These are phyloP conservation scores for Amazona guildingii DNA, from an alignment of 2,113 vertebrate species.

Conservation along the genomic window DNA sequence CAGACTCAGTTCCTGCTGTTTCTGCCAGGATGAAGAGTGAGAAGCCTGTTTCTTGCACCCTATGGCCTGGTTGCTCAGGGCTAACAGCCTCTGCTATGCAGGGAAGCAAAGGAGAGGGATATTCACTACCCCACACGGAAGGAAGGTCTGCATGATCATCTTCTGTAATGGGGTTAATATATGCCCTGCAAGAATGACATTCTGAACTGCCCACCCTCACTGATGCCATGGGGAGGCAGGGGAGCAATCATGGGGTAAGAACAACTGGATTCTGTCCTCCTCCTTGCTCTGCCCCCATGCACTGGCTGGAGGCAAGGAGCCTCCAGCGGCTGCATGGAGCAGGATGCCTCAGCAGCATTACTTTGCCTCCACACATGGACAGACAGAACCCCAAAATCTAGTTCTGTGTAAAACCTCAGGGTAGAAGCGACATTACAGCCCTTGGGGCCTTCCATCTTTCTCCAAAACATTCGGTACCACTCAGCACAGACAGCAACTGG, in stretches of 20 bases:
- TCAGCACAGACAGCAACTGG: neutral
- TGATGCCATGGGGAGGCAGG: fast-evolving
- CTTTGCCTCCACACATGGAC: neutral
- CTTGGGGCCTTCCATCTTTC: neutral
- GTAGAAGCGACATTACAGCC: neutral
- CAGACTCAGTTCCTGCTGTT: neutral
- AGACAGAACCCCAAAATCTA: neutral
- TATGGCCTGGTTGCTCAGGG: neutral
- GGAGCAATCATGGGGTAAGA: fast-evolving
- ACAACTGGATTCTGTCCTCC: neutral
- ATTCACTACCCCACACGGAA: neutral
- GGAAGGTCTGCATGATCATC: neutral
- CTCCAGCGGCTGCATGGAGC: neutral
- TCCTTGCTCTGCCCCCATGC: neutral
- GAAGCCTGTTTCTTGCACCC: neutral
- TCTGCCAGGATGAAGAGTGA: neutral
- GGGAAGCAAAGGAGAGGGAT: neutral
- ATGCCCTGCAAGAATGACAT: neutral
- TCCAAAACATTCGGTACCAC: neutral
- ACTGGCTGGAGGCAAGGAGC: neutral
- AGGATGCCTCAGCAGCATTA: neutral
- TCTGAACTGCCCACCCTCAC: neutral
- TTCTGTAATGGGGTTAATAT: neutral
- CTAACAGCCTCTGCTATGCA: neutral
- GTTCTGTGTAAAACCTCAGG: neutral